A percentile compares a stretch with the other conserved stretches of the same genome.
These are phyloP conservation scores for Ceratotherium simum DNA, from an alignment of 2,113 vertebrate species.

Conservation along the genomic window DNA sequence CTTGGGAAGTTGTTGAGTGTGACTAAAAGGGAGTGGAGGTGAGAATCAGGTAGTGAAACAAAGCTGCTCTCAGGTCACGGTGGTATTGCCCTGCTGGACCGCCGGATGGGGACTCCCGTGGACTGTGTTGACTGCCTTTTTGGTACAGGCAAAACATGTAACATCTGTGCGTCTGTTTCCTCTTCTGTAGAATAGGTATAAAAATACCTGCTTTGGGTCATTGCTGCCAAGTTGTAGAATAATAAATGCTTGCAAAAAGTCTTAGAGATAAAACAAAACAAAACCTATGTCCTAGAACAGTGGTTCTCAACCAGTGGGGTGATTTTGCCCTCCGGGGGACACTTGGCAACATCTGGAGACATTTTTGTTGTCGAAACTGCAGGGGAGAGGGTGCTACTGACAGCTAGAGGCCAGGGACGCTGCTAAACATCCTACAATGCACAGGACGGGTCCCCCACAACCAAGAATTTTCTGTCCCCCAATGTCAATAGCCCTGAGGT, in stretches of 20 bases:
- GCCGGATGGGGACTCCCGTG: neutral
- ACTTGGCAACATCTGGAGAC: neutral
- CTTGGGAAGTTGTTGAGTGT: neutral
- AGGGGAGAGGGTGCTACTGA: neutral
- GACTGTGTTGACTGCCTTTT: neutral
- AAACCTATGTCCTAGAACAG: neutral
- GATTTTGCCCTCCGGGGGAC: neutral
- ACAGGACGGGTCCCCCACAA: neutral
- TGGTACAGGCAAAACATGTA: neutral
- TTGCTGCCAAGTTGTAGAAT: neutral
- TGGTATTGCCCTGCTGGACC: neutral
- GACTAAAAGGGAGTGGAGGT: neutral
- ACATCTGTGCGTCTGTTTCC: constrained; percentile 54
- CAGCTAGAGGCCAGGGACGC: neutral
- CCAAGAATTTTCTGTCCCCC: neutral
- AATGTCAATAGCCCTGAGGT: neutral
- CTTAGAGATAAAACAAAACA: neutral
- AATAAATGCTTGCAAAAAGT: neutral
- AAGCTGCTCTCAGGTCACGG: neutral
- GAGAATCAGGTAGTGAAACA: neutral
- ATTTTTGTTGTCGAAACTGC: neutral
- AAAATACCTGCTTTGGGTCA: constrained; percentile 20
- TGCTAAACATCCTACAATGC: neutral
- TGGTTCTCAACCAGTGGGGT: neutral
- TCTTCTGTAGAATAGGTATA: constrained; percentile 28